phyloP scores from a whole-genome alignment of 1,140 invertebrate species.

The Microplitis demolitor region DNA sequence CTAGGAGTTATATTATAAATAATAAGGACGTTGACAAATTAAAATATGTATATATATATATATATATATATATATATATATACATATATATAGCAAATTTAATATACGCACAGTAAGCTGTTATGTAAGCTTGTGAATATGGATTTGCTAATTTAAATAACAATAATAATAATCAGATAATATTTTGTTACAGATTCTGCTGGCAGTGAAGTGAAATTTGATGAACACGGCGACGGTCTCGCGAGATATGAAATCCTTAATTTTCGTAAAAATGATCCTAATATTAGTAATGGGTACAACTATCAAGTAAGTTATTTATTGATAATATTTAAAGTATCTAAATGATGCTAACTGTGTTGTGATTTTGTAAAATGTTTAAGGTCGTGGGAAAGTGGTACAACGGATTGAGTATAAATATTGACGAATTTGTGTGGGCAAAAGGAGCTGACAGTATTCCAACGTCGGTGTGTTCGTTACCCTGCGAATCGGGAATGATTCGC shows the following conservation, averaged over 20 bases:
- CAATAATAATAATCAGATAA: background rate
- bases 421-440: conserved; percentile 65
- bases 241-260: conserved; percentile 70
- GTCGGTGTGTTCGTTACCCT: conserved; percentile 72
- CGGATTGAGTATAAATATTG: conserved; percentile 64
- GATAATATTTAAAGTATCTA: too few relatives aligned
- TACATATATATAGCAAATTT: background rate
- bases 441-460: conserved; percentile 63
- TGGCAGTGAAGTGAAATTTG: conserved; percentile 71
- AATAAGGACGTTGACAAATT: too few relatives aligned
- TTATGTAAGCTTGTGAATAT: conserved; percentile 4
- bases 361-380: conserved; percentile 42
- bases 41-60: background rate
- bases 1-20: too few relatives aligned
- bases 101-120: background rate
- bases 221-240: conserved; percentile 71
- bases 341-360: too few relatives aligned
- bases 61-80: background rate
- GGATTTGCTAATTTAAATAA: background rate
- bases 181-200: conserved; percentile 63
- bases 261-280: conserved; percentile 64
- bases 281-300: conserved; percentile 62
- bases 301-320: conserved; percentile 62
- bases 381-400: conserved; percentile 71
- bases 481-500: conserved; percentile 73